Conservation (phyloP, 2,113 vertebrate species). For the Phylloscopus whistleri region DNA sequence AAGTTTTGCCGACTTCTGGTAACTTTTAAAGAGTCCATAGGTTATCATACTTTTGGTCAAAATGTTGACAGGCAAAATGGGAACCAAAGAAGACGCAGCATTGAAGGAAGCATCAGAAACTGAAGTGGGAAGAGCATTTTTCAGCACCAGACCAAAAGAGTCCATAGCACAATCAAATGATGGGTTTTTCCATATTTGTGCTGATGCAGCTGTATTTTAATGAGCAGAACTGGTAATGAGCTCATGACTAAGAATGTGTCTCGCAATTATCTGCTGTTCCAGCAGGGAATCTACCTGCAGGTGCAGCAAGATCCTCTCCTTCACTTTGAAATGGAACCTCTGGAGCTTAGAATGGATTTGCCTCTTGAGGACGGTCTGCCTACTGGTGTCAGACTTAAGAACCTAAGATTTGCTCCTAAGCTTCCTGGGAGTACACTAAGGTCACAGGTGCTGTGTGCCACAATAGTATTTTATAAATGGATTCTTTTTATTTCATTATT, state of each 20-base stretch:
- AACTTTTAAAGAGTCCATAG: neutral
- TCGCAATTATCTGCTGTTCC: neutral
- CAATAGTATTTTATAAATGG: neutral
- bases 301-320: neutral
- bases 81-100: neutral
- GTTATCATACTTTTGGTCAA: neutral
- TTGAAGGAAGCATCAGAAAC: neutral
- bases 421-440: neutral
- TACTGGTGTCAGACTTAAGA: neutral
- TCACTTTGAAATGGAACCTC: neutral
- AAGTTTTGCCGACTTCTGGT: neutral
- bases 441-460: neutral
- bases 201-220: neutral
- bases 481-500: neutral
- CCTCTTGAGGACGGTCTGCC: neutral
- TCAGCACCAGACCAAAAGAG: neutral
- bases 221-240: neutral
- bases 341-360: neutral
- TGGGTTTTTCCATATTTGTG: neutral
- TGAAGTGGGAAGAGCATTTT: neutral
- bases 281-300: neutral
- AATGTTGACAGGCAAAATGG: neutral
- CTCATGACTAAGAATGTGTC: accelerated
- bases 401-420: neutral
- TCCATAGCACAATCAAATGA: neutral